Evolutionary conservation across 2,797 vertebrate species (phyloP).

Genomic region (Tolypeutes matacus): DNA sequence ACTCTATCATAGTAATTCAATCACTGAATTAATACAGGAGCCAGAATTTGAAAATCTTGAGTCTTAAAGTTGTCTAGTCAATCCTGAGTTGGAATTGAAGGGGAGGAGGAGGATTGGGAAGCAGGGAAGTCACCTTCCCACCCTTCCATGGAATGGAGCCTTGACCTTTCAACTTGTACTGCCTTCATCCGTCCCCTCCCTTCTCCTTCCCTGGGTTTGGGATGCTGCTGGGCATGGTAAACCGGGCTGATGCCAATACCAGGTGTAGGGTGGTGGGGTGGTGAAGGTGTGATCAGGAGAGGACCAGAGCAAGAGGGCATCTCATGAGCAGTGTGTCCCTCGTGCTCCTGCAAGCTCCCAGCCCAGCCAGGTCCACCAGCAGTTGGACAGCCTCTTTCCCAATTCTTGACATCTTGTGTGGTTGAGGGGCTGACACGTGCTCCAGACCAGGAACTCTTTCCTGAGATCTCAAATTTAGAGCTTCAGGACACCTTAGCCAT

Average conservation of each 20-base stretch:
- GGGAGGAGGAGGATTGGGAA: background rate
- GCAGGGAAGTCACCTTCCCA: background rate
- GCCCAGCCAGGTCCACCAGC: background rate
- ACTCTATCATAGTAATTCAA: background rate
- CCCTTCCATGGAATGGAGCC: background rate
- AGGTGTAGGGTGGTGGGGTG: no score
- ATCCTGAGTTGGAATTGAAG: background rate
- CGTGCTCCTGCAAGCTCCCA: background rate
- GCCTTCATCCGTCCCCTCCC: no score
- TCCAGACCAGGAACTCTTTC: background rate
- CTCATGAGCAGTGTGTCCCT: background rate
- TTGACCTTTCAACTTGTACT: background rate
- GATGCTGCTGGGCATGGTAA: background rate
- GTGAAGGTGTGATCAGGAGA: rapidly evolving
- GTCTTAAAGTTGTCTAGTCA: background rate
- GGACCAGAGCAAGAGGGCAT: background rate
- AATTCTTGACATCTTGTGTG: background rate
- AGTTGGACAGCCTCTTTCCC: background rate
- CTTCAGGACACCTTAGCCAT: background rate
- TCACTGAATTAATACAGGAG: background rate
- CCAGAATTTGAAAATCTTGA: background rate
- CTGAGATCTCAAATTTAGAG: background rate
- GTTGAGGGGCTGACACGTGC: background rate
- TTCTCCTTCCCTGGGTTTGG: background rate
- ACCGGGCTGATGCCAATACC: background rate